Conservation (phyloP, 2,888 invertebrate species). For the Harmothoe impar region DNA sequence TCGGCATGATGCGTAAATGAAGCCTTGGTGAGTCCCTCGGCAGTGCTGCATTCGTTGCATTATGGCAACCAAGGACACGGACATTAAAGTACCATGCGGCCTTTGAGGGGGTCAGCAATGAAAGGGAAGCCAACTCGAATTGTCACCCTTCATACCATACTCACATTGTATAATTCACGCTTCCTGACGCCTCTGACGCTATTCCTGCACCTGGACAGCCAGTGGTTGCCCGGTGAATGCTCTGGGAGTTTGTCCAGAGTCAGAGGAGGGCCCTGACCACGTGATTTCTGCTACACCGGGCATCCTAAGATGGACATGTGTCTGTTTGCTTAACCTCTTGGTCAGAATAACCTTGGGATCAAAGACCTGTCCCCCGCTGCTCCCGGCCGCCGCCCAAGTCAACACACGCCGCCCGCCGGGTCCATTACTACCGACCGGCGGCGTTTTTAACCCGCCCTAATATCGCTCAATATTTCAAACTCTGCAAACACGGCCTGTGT, state of each 20-base stretch:
- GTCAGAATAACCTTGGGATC: conserved; percentile 9
- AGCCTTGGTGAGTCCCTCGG: too few species aligned
- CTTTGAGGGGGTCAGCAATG: too few species aligned
- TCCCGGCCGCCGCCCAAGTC: not conserved
- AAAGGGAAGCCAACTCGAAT: too few species aligned
- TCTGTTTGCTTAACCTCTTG: conserved; percentile 7
- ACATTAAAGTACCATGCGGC: too few species aligned
- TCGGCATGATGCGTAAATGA: too few species aligned
- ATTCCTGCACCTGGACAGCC: not conserved
- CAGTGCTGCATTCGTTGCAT: too few species aligned
- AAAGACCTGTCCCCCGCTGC: not conserved
- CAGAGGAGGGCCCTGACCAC: not conserved
- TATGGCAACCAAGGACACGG: too few species aligned
- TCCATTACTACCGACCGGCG: not conserved
- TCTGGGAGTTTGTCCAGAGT: not conserved
- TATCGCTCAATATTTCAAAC: conserved; percentile 31
- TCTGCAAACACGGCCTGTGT: not conserved
- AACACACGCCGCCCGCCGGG: not conserved
- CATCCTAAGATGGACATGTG: not conserved
- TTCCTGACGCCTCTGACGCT: too few species aligned
- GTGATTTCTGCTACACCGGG: not conserved
- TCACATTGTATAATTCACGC: too few species aligned
- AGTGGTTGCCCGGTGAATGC: not conserved
- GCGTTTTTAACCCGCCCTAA: conserved; percentile 25
- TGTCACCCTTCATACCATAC: too few species aligned